Evolutionary conservation across 2,888 invertebrate genomes (phyloP).

Genomic region (Lycophotia porphyrea): DNA sequence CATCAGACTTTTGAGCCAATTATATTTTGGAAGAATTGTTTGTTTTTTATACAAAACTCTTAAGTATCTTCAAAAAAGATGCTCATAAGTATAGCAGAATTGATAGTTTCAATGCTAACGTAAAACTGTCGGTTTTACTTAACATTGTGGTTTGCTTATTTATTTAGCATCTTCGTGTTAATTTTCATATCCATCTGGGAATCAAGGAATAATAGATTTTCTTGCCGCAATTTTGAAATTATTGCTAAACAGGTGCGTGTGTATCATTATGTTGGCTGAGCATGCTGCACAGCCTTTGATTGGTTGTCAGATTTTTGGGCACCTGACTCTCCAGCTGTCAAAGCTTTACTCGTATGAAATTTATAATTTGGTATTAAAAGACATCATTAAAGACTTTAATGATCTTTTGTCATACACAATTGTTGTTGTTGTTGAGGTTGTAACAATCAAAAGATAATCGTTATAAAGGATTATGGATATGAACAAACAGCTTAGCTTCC

Average conservation of each 20-base stretch:
- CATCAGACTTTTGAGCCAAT: not conserved
- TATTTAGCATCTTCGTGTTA: conserved; percentile 29
- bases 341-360: not conserved
- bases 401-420: not conserved
- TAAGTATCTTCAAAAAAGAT: not conserved
- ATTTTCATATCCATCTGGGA: conserved; percentile 39
- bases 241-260: not conserved
- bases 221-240: not conserved
- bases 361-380: not conserved
- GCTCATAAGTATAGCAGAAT: not conserved
- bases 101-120: conserved; percentile 4
- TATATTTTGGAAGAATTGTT: not conserved
- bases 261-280: not conserved
- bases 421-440: not conserved
- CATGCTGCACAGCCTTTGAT: not conserved
- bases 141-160: conserved; percentile 24
- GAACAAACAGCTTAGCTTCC: conserved; percentile 1
- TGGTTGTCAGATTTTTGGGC: not conserved
- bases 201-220: conserved; percentile 16
- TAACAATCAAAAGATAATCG: conserved; percentile 6
- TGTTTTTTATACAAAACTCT: not conserved
- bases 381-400: not conserved
- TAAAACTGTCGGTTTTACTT: conserved; percentile 20
- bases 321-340: not conserved
- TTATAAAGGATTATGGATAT: too few relatives aligned